Evolutionary conservation across 1,140 invertebrate genomes (phyloP).

Genomic region (Globodera rostochiensis): DNA sequence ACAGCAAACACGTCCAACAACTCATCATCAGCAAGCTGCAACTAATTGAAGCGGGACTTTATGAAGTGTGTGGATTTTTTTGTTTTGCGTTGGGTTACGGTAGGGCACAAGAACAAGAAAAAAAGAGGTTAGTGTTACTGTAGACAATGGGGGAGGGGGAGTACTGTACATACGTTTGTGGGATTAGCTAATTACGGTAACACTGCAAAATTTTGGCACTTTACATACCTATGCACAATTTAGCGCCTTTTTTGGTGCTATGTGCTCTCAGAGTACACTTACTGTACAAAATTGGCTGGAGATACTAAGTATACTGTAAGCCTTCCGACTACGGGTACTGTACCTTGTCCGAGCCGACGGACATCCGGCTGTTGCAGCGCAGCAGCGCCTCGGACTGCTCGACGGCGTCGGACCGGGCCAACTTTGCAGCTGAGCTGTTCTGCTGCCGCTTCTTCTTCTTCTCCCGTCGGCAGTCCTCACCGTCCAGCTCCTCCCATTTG

Average conservation of each 20-base stretch:
- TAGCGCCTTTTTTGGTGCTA: too few relatives aligned
- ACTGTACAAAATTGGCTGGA: too few relatives aligned
- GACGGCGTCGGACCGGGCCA: slow-evolving; percentile 8
- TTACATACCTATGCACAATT: too few relatives aligned
- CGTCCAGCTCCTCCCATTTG: slow-evolving; percentile 74
- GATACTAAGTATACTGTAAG: neutral
- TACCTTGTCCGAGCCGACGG: slow-evolving; percentile 66
- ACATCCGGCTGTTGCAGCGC: slow-evolving; percentile 66
- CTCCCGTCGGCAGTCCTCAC: slow-evolving; percentile 45
- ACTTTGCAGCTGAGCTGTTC: neutral
- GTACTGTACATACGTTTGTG: neutral
- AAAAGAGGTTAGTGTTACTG: neutral
- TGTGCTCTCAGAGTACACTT: too few relatives aligned
- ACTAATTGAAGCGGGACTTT: neutral
- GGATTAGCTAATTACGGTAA: neutral
- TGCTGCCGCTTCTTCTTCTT: slow-evolving; percentile 52
- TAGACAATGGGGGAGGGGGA: neutral
- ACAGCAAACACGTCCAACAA: neutral
- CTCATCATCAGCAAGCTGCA: slow-evolving; percentile 7
- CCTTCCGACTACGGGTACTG: neutral
- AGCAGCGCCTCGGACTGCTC: slow-evolving; percentile 61
- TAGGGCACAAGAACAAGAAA: neutral
- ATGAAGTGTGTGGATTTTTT: neutral
- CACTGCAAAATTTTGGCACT: neutral
- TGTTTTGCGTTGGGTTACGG: neutral